A percentile compares a stretch with the other conserved stretches of the same genome.
These are phyloP conservation scores for Puntigrus tetrazona DNA, from an alignment of 2,113 vertebrate species.

Conservation along the genomic window DNA sequence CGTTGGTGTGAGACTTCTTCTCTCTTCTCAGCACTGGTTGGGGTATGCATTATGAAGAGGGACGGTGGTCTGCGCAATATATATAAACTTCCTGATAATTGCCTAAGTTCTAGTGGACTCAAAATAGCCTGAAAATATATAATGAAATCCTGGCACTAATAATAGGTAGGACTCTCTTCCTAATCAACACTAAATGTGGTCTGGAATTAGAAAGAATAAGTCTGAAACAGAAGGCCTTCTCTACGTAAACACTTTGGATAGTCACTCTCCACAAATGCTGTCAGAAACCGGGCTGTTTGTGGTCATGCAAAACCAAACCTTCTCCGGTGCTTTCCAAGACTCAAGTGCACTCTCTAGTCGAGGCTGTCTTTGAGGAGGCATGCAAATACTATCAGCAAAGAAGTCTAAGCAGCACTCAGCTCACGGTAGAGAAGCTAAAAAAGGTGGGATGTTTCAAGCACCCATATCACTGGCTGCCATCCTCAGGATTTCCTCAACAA, in stretches of 20 bases:
- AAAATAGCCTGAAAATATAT: constrained; percentile 78
- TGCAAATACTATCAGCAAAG: constrained; percentile 94
- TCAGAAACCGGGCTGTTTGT: constrained; percentile 81
- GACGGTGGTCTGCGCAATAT: constrained; percentile 78
- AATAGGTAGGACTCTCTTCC: constrained; percentile 75
- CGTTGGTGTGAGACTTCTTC: constrained; percentile 76
- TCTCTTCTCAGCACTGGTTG: constrained; percentile 81
- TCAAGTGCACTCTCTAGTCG: constrained; percentile 76
- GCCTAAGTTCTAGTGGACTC: constrained; percentile 44
- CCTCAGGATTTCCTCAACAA: constrained; percentile 78
- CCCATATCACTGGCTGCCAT: constrained; percentile 87
- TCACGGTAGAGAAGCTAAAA: constrained; percentile 89
- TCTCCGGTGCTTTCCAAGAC: constrained; percentile 56
- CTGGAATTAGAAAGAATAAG: constrained; percentile 79
- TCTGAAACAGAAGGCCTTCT: constrained; percentile 77
- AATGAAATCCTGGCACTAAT: constrained; percentile 77
- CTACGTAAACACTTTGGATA: constrained; percentile 69
- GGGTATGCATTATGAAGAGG: constrained; percentile 80
- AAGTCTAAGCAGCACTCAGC: constrained; percentile 86
- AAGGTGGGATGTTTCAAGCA: constrained; percentile 86
- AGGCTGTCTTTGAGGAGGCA: constrained; percentile 93
- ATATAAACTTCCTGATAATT: constrained; percentile 74
- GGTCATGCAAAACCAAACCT: constrained; percentile 48
- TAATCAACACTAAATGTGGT: constrained; percentile 82
- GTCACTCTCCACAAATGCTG: constrained; percentile 76